These are phyloP conservation scores for Furnarius figulus DNA, from an alignment of 2,113 vertebrate genomes.

Conservation along the genomic window DNA sequence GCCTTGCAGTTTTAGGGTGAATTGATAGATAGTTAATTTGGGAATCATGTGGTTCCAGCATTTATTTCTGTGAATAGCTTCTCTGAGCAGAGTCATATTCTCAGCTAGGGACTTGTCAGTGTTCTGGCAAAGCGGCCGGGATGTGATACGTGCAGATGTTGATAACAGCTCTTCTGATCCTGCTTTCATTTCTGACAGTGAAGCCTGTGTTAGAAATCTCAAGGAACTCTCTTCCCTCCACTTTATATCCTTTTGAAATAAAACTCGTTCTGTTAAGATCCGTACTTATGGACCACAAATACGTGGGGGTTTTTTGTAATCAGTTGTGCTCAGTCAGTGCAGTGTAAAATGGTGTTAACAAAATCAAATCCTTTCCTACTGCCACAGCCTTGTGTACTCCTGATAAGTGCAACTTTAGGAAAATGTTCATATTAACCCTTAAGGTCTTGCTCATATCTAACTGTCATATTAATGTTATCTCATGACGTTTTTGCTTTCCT, in stretches of 20 bases:
- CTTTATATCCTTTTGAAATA: not conserved
- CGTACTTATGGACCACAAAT: not conserved
- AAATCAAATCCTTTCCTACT: not conserved
- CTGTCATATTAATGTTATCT: not conserved
- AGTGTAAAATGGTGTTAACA: not conserved
- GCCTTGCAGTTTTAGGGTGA: slow-evolving; percentile 28
- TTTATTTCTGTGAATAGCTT: slow-evolving; percentile 17
- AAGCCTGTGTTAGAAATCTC: not conserved
- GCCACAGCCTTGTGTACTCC: not conserved
- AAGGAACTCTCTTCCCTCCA: not conserved
- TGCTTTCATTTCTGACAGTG: not conserved
- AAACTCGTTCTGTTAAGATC: not conserved
- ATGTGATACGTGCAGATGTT: slow-evolving; percentile 14
- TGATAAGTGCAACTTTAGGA: not conserved
- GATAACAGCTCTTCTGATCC: not conserved
- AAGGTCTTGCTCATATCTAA: not conserved
- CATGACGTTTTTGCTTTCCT: slow-evolving; percentile 47
- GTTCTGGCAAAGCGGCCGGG: not conserved
- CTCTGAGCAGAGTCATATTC: not conserved
- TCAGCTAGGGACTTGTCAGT: not conserved
- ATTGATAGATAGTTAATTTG: not conserved
- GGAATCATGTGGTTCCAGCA: not conserved
- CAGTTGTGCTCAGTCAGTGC: not conserved
- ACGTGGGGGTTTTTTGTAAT: not conserved
- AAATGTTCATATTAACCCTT: not conserved